Evolutionary conservation across 2,888 invertebrate genomes (phyloP).

Genomic region (Conchocele bisecta): DNA sequence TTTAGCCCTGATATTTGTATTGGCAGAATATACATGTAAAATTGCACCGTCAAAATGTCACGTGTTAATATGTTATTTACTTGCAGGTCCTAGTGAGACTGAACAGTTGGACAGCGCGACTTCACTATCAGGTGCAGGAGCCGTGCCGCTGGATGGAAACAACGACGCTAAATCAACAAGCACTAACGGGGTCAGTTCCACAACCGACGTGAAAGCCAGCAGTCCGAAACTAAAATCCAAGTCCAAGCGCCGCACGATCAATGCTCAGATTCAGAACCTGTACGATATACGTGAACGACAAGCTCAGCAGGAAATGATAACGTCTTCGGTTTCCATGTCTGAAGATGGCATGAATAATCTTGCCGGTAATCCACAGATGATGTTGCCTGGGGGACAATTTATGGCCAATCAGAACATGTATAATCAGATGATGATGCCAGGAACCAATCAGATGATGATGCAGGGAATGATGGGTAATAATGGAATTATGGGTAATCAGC

Average conservation of each 20-base stretch:
- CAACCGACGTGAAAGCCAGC: conserved; percentile 47
- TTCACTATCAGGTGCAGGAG: no score
- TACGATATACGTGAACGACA: conserved; percentile 46
- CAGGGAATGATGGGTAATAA: conserved; percentile 44
- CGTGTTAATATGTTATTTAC: no score
- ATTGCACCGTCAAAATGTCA: no score
- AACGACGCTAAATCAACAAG: conserved; percentile 51
- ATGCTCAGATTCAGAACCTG: conserved; percentile 59
- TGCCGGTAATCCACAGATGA: conserved; percentile 63
- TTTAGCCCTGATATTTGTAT: no score
- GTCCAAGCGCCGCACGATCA: conserved; percentile 63
- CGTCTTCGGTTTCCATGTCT: conserved; percentile 54
- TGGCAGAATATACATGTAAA: no score
- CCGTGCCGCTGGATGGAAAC: no score
- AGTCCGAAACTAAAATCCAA: conserved; percentile 44
- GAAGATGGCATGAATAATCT: conserved; percentile 48
- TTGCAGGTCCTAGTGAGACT: no score
- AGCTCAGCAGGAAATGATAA: conserved; percentile 58
- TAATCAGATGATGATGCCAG: conserved; percentile 56
- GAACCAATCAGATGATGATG: conserved; percentile 49
- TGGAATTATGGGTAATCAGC: conserved; percentile 14
- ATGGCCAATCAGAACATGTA: conserved; percentile 62
- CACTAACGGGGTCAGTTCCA: conserved; percentile 56
- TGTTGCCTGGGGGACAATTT: conserved; percentile 44
- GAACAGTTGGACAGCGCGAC: no score